Percentiles rank a stretch among this genome's conserved stretches.
These are phyloP conservation scores for Procambarus virginalis DNA, from an alignment of 1,140 invertebrate genomes.

Conservation along the genomic window DNA sequence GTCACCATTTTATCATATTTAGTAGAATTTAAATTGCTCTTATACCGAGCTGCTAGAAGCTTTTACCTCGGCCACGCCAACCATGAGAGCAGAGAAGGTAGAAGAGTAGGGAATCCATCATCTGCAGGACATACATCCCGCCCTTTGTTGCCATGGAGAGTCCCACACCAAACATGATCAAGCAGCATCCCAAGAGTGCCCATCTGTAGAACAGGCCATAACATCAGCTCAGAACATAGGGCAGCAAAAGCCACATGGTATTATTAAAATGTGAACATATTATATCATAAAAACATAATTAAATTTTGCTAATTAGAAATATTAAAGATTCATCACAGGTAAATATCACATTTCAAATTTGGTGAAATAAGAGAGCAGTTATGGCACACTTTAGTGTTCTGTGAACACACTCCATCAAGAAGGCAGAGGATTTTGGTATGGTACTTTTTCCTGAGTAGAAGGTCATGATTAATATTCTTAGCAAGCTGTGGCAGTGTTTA, in stretches of 20 bases:
- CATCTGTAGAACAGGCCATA: conserved; percentile 46
- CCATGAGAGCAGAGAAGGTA: conserved; percentile 90
- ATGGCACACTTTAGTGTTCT: conserved; percentile 34
- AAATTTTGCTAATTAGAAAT: background rate
- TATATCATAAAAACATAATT: conserved; percentile 16
- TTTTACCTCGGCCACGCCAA: conserved; percentile 78
- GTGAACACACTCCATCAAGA: conserved; percentile 52
- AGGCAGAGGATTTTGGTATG: conserved; percentile 47
- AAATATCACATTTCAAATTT: conserved; percentile 14
- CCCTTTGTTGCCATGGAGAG: conserved; percentile 69
- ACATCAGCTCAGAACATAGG: background rate
- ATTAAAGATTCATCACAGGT: conserved; percentile 8
- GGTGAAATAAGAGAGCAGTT: conserved; percentile 10
- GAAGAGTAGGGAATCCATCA: conserved; percentile 92
- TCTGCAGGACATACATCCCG: conserved; percentile 75
- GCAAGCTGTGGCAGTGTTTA: conserved; percentile 56
- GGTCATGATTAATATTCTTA: conserved; percentile 58
- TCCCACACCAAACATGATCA: conserved; percentile 64
- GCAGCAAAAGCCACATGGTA: conserved; percentile 8
- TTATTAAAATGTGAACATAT: conserved; percentile 11
- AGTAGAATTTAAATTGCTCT: too few species aligned
- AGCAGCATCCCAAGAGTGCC: conserved; percentile 62
- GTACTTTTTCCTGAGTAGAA: conserved; percentile 58
- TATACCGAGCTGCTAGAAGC: background rate
- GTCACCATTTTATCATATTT: too few species aligned